These are phyloP conservation scores for Acropora tenuis DNA, from an alignment of 64 coral and sea anemone genomes.

Conservation along the genomic window DNA sequence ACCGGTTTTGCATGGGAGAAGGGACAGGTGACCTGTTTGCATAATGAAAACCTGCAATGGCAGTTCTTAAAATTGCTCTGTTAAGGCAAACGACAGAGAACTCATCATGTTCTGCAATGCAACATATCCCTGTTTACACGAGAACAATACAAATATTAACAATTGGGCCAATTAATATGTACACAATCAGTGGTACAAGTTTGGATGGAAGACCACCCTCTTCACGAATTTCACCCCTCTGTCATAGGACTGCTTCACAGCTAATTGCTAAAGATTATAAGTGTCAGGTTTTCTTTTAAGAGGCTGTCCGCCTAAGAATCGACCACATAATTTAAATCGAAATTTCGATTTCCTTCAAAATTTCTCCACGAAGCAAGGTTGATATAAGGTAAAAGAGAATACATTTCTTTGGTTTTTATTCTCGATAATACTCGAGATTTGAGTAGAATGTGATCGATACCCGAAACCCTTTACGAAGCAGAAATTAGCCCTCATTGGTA, in stretches of 20 bases:
- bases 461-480: too few species aligned
- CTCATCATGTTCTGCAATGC: slow-evolving; percentile 3
- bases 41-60: slow-evolving; percentile 19
- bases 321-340: too few species aligned
- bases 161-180: neutral
- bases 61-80: slow-evolving; percentile 3
- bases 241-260: neutral
- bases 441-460: too few species aligned
- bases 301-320: too few species aligned
- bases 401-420: too few species aligned
- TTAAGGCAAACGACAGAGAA: slow-evolving; percentile 14
- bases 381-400: too few species aligned
- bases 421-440: too few species aligned
- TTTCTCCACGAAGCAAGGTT: too few species aligned
- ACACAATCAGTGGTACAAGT: neutral
- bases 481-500: too few species aligned
- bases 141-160: neutral
- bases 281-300: neutral
- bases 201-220: neutral
- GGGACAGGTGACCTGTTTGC: slow-evolving; percentile 4
- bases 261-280: neutral
- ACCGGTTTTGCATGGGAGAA: slow-evolving; percentile 15
- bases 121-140: slow-evolving; percentile 12
- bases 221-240: neutral
- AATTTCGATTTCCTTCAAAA: too few species aligned